Conservation (phyloP, 2,888 invertebrate species). For the Athrips mouffetella region DNA sequence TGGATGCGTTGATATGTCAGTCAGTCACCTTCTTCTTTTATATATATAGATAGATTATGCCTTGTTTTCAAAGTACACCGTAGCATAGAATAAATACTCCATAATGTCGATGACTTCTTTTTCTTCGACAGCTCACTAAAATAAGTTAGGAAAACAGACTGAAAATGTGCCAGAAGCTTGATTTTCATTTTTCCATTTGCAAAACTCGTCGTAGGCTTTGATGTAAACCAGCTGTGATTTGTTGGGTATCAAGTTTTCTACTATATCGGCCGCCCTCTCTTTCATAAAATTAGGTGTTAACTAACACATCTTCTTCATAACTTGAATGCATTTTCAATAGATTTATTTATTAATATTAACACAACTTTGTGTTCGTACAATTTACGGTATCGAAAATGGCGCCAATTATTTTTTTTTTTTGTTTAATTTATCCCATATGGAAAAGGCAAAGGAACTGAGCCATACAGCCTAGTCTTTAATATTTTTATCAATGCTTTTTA, state of each 20-base stretch:
- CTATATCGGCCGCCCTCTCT: slow-evolving; percentile 3
- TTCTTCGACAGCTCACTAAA: not conserved
- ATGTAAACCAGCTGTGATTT: not conserved
- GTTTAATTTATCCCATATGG: no score
- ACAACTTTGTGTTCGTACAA: no score
- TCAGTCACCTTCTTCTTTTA: no score
- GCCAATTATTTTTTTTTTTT: no score
- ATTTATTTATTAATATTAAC: no score
- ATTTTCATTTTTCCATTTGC: not conserved
- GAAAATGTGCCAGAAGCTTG: slow-evolving; percentile 4
- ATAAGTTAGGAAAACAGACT: not conserved
- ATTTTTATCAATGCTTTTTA: no score
- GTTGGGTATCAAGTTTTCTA: slow-evolving; percentile 2
- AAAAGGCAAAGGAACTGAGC: no score
- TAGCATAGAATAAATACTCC: no score
- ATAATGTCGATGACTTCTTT: not conserved
- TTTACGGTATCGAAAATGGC: not conserved
- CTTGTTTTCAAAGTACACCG: no score
- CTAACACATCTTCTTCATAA: slow-evolving; percentile 1
- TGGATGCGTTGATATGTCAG: no score
- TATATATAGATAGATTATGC: no score
- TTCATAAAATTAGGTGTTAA: not conserved
- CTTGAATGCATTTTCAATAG: not conserved
- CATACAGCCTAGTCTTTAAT: no score
- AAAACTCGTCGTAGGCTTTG: not conserved